Base-by-base conservation (phyloP, 2,888 invertebrate genomes). In the Blera fallax region DNA sequence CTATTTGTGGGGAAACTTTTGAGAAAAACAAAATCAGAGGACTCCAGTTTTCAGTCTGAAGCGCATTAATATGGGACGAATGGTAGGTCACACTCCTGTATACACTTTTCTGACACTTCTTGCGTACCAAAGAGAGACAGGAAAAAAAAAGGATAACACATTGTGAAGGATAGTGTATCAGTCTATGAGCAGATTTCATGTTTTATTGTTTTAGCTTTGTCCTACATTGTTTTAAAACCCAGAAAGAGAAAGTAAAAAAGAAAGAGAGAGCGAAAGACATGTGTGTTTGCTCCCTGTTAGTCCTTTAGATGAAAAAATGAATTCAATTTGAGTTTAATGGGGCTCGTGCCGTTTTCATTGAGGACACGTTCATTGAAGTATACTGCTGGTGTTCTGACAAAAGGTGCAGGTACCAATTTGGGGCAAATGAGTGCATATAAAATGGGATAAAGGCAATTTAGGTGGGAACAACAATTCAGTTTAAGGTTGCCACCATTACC, bases 291-390 rank as follows among this genome's bases (percentile, higher is more conserved):
- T 40, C 8, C 29, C 16, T 60, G 78, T 24, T 24, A 52, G 76
- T 81, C 69, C 69, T 76, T 76, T 37, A 50, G 52, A 34, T 74
- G 32, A 10, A 70, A 37, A 67, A 83, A 62, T 84, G 79, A 54
- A 74, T 79, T 79, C 67, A 84, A 84, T 84, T 84, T 84, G 79
- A 79, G 78, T 79, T 79, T 79, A 79, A 84, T 83, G 74, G 73
- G 83, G 45, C 54, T 69, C 54, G 67, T 79, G 73, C 60, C 48
- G 48, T 54, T 69, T 48, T 16, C 56, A 72, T 65, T 77, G 65
- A 43, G 60, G 65, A 29, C 78, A 83, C 67, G 70, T 74, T 56
- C 65, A 29, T 27, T 56, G 65, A 18, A 29, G 32, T 64, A 24
- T 37, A 27, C 50, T 48, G 37, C 4, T 29, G n/a, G 4, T 54